Conservation (phyloP, 2,113 vertebrate genomes). For the Petromus typicus region DNA sequence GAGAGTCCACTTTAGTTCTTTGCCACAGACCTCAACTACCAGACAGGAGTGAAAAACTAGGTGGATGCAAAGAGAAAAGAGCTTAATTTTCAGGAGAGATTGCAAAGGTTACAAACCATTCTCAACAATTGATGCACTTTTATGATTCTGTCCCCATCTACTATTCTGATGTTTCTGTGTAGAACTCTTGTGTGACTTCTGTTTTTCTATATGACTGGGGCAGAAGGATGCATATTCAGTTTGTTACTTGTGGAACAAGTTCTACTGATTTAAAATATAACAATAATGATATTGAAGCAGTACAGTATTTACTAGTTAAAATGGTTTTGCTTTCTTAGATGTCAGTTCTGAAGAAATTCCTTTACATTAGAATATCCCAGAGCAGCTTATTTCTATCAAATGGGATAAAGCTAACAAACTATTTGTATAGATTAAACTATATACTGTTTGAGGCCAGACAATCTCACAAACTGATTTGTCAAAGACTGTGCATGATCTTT, state of each 20-base stretch:
- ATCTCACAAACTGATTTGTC: neutral
- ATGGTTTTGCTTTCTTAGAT: conserved; percentile 69
- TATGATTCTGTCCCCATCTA: neutral
- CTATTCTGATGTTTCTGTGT: conserved; percentile 37
- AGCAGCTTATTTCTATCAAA: neutral
- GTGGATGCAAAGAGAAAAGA: neutral
- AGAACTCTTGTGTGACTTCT: conserved; percentile 43
- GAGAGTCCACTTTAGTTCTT: accelerated
- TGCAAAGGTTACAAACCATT: neutral
- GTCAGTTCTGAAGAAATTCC: conserved; percentile 37
- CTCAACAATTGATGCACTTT: neutral
- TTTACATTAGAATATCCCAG: conserved; percentile 21
- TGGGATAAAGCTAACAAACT: neutral
- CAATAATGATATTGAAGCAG: conserved; percentile 59
- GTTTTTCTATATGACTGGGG: neutral
- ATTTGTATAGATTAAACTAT: neutral
- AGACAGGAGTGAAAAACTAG: neutral
- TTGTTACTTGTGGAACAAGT: conserved; percentile 59
- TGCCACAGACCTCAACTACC: neutral
- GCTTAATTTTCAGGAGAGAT: neutral
- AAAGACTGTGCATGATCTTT: neutral
- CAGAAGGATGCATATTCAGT: conserved; percentile 7
- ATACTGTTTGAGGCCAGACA: neutral
- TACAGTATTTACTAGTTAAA: conserved; percentile 44
- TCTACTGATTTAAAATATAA: conserved; percentile 67